Percentiles rank a stretch among this genome's conserved stretches.
Conservation (phyloP, 2,113 vertebrate species). For the Rostratula benghalensis region DNA sequence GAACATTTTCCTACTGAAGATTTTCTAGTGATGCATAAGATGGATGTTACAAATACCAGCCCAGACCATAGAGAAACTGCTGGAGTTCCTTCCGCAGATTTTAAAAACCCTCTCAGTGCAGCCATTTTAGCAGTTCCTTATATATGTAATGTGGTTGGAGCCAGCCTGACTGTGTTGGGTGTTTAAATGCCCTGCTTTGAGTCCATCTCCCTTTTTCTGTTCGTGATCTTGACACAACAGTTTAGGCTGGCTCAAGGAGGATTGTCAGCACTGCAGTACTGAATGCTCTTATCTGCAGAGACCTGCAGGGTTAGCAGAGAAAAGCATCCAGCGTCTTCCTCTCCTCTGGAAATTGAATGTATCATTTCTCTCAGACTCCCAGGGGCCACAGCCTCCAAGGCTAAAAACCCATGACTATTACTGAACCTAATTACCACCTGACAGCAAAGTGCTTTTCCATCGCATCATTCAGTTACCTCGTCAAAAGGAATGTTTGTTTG, state of each 20-base stretch:
- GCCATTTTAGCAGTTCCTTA: neutral
- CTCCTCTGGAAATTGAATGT: constrained; percentile 52
- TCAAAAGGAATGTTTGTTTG: constrained; percentile 62
- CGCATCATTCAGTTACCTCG: constrained; percentile 56
- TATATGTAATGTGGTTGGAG: neutral
- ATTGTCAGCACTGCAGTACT: constrained; percentile 32
- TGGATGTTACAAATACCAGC: constrained; percentile 18
- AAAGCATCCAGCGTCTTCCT: constrained; percentile 58
- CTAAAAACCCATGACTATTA: constrained; percentile 58
- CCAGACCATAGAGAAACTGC: neutral
- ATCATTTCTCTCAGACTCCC: constrained; percentile 56
- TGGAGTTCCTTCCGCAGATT: neutral
- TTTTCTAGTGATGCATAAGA: neutral
- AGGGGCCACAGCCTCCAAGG: constrained; percentile 55
- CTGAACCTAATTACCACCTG: constrained; percentile 69
- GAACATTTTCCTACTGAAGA: neutral
- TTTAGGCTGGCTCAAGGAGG: constrained; percentile 47
- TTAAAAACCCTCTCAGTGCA: neutral
- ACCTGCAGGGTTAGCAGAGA: constrained; percentile 57
- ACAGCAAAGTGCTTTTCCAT: constrained; percentile 48
- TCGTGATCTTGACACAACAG: constrained; percentile 32
- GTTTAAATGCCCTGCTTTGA: constrained; percentile 4
- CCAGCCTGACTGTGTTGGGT: neutral
- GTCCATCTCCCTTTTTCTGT: neutral
- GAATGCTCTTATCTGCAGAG: constrained; percentile 53